Evolutionary conservation across 2,888 invertebrate species (phyloP), one percentile per base, ranked within the genome.

Genomic region (Neocrepidodera transversa): DNA sequence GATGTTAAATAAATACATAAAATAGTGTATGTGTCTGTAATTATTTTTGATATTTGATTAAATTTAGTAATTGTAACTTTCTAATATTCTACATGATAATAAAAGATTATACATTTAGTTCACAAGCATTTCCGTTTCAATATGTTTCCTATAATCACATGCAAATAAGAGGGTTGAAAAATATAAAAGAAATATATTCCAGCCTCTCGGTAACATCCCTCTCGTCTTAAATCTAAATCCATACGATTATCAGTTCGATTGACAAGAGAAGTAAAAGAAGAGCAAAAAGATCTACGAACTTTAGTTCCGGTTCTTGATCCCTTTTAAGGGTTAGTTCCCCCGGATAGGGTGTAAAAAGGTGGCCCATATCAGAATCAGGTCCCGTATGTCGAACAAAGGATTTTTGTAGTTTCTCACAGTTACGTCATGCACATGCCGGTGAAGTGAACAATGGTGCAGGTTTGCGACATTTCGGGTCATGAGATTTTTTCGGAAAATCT

Each of bases 291-390:
- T 40, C 50, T 51, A 28, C 28, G 28, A 40, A 26, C 38, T 40
- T 32, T 28, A 30, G 42, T 51, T 51, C 51, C 51, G 23, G 51
- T 51, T 51, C 42, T 40, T 8, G 16, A 30, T 2, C 50, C 35
- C 17, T 28, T 51, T 30, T 40, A 23, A 42, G 51, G 42, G 42
- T 51, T 20, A 17, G 17, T 51, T 51, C 42, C 42, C 23, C 35
- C 26, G n/a, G 10, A 42, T 28, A 14, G 18, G 49, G 17, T 13
- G 23, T 3, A 1, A 11, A 11, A 38, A 38, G 26, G 17, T n/a
- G 51, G 40, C 51, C 51, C 51, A 28, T 42, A 51, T 51, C 51
- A 30, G 51, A 51, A 51, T 51, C 50, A 50, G 28, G 50, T 50
- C 50, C 50, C 38, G 38, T 38, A 50, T 13, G 2, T 7, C 10